These are phyloP conservation scores for Chloebia gouldiae DNA, from an alignment of 2,113 vertebrate genomes.

Conservation along the genomic window DNA sequence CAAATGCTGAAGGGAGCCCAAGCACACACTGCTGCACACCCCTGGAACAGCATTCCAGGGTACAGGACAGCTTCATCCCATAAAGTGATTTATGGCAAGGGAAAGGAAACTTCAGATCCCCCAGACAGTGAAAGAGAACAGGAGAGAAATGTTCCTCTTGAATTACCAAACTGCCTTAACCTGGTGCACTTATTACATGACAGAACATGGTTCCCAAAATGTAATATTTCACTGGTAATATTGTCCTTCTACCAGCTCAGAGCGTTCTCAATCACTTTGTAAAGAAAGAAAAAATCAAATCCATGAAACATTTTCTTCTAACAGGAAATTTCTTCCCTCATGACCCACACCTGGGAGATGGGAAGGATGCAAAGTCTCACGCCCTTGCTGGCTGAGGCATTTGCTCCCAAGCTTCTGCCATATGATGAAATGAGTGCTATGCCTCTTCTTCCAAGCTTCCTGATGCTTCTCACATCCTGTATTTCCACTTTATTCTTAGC, in stretches of 20 bases:
- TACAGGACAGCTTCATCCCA: background rate
- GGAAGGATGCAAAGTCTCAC: background rate
- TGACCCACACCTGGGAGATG: background rate
- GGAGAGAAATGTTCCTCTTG: background rate
- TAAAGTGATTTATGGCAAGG: background rate
- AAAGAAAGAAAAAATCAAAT: background rate
- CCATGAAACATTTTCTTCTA: background rate
- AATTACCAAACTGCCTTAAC: background rate
- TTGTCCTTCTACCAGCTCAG: background rate
- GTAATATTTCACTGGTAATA: background rate
- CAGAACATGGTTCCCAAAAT: background rate
- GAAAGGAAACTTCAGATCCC: background rate
- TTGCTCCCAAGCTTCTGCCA: background rate
- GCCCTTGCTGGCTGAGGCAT: background rate
- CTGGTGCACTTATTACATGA: background rate
- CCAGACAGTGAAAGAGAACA: background rate
- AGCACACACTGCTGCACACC: background rate
- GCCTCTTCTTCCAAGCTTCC: background rate
- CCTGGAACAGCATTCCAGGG: background rate
- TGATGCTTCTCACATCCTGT: background rate
- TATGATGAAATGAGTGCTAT: background rate
- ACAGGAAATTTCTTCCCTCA: background rate
- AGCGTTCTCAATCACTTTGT: background rate
- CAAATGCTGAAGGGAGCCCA: background rate
- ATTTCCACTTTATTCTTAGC: background rate